A percentile compares a stretch with the other conserved stretches of the same genome.
Conservation (phyloP, 2,888 invertebrate genomes). For the Steinernema scapterisci region DNA sequence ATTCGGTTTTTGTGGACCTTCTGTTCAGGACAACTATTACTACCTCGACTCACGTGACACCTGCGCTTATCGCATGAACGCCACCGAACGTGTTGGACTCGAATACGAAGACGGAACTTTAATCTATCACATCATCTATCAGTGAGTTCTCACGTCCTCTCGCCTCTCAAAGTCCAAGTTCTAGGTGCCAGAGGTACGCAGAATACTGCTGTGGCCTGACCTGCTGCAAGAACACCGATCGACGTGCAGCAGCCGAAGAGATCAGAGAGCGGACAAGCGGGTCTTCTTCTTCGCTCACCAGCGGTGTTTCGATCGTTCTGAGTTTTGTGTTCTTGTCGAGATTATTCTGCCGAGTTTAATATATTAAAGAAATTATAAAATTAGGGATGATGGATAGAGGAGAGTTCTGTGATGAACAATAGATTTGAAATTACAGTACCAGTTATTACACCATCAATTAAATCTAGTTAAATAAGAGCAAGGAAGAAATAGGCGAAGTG, state of each 20-base stretch:
- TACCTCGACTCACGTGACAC: slow-evolving; percentile 62
- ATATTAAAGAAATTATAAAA: too few relatives aligned
- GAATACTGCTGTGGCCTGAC: slow-evolving; percentile 65
- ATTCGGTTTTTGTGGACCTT: not conserved
- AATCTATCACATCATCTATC: slow-evolving; percentile 63
- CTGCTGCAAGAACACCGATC: slow-evolving; percentile 48
- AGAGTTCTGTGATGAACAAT: not conserved
- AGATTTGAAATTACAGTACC: not conserved
- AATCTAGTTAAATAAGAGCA: not conserved
- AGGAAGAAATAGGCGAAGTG: not conserved
- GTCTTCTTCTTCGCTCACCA: too few relatives aligned
- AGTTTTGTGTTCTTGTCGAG: too few relatives aligned
- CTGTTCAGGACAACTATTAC: slow-evolving; percentile 63
- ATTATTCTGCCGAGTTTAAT: too few relatives aligned
- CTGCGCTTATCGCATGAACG: slow-evolving; percentile 62
- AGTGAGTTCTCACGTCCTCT: slow-evolving; percentile 39
- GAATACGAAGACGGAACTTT: slow-evolving; percentile 58
- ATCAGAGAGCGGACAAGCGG: too few relatives aligned
- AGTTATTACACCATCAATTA: slow-evolving; percentile 15
- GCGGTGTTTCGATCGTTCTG: too few relatives aligned
- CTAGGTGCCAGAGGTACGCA: slow-evolving; percentile 61
- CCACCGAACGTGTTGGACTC: slow-evolving; percentile 53
- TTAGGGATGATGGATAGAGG: not conserved
- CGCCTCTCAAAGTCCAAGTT: slow-evolving; percentile 30
- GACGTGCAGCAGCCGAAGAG: not conserved